Conservation (phyloP, 1,140 invertebrate species). For the Berghia stephanieae region DNA sequence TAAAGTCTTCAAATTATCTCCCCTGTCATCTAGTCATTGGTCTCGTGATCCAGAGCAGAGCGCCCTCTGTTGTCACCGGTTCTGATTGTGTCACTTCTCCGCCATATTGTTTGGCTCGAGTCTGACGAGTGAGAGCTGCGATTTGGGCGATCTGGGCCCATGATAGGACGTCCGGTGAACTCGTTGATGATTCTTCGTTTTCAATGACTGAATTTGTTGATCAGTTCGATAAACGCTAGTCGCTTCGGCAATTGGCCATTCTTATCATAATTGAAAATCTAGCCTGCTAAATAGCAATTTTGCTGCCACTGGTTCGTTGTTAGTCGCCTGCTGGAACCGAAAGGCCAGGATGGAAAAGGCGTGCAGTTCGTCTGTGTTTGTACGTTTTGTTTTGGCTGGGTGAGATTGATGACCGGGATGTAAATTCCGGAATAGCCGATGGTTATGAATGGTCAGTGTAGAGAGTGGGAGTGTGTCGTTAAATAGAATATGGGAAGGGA, state of each 20-base stretch:
- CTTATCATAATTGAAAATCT: conserved; percentile 27
- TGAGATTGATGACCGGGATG: too few relatives aligned
- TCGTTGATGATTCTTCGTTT: conserved; percentile 15
- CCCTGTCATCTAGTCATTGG: conserved; percentile 17
- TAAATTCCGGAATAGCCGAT: too few relatives aligned
- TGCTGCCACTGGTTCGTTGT: too few relatives aligned
- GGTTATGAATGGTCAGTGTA: too few relatives aligned
- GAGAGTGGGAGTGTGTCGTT: too few relatives aligned
- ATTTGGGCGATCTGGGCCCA: neutral
- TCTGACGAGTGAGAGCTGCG: neutral
- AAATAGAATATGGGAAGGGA: too few relatives aligned
- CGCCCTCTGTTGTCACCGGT: neutral
- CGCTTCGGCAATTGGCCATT: conserved; percentile 9
- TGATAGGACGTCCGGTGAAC: neutral
- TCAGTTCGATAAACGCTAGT: conserved; percentile 1
- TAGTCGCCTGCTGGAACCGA: too few relatives aligned
- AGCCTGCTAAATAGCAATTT: conserved; percentile 26
- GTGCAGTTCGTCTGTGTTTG: too few relatives aligned
- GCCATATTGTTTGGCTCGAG: conserved; percentile 23
- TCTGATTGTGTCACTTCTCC: conserved; percentile 15
- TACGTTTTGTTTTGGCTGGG: too few relatives aligned
- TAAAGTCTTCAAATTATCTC: conserved; percentile 22
- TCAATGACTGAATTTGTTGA: conserved; percentile 33
- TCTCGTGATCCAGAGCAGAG: conserved; percentile 12
- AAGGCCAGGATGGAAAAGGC: too few relatives aligned